Evolutionary conservation across 2,888 invertebrate genomes (phyloP).

Genomic region (Penaeus monodon): DNA sequence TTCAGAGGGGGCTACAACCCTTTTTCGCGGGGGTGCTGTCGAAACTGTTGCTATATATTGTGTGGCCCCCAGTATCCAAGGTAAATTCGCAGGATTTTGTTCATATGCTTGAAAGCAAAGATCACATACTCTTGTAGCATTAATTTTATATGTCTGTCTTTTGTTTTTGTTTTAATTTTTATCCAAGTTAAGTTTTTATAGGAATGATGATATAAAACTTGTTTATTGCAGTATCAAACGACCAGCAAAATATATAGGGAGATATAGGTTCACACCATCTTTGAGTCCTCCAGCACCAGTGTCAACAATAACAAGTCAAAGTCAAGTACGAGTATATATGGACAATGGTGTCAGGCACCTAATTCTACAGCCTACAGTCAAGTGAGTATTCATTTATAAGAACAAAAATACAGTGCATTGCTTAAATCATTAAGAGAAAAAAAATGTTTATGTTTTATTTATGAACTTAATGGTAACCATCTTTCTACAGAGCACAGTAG

Average conservation of each 20-base stretch:
- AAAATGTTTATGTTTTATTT: too few relatives aligned
- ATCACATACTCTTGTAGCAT: background rate
- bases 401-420: too few relatives aligned
- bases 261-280: slow-evolving; percentile 43
- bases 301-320: slow-evolving; percentile 78
- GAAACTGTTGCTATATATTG: slow-evolving; percentile 94
- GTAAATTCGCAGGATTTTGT: slow-evolving; percentile 73
- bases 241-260: slow-evolving; percentile 52
- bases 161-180: background rate
- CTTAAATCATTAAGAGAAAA: too few relatives aligned
- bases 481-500: too few relatives aligned
- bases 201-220: too few relatives aligned
- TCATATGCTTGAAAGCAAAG: background rate
- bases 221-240: slow-evolving; percentile 58
- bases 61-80: slow-evolving; percentile 98
- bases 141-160: background rate
- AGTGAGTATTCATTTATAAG: slow-evolving; percentile 39
- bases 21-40: slow-evolving; percentile 94
- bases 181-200: background rate
- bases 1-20: slow-evolving; percentile 99
- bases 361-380: slow-evolving; percentile 63
- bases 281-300: slow-evolving; percentile 71
- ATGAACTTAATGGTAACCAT: too few relatives aligned
- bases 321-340: slow-evolving; percentile 96
- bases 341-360: slow-evolving; percentile 75